Base-by-base conservation (phyloP, 92 coral and sea anemone species). In the Epizoanthus scotinus region DNA sequence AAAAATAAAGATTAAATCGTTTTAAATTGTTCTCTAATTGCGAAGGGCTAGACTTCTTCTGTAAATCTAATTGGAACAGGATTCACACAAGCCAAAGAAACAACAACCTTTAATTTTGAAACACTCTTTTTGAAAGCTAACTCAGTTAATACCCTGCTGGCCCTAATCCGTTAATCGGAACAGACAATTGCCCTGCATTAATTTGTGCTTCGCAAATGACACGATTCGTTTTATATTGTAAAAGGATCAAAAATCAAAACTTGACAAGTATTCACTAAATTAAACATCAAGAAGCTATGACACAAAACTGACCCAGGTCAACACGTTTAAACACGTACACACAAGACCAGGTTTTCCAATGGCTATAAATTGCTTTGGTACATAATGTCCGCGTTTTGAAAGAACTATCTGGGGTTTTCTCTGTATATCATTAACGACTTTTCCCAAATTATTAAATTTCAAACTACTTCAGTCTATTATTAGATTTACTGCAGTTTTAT, bases 141-240 rank as follows among this genome's bases (percentile, higher is more conserved):
- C 17, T 68, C 70, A 29, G 31, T 62, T 64, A 64, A 64, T 64
- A 29, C 31, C 8, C 55, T 58, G 58, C 68, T 34, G 40, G 67
- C 14, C 63, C 31, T 75, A 59, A 75, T 75, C 81, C 81, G 57
- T 75, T 75, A 75, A 75, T 75, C 63, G 81, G 68, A 75, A 55
- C 63, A 36, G 66, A 75, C 66, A 57, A 47, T 59, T 38, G 31
- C 12, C 17, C 1, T 26, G 81, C 53, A 58, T 49, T 38, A 6
- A n/a, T 28, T 42, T 52, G 38, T 31, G 19, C 53, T n/a, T 8
- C 8, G n/a, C 29, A 9, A 34, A 58, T 10, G 34, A 7, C 56
- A 58, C 31, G 50, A 58, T 31, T 31, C 15, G 27, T 13, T 44
- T 6, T 44, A 44, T 44, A 44, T 44, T 44, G 12, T 8, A 8